Evolutionary conservation across 1,140 invertebrate species (phyloP).

Genomic region (Oppia nitens): DNA sequence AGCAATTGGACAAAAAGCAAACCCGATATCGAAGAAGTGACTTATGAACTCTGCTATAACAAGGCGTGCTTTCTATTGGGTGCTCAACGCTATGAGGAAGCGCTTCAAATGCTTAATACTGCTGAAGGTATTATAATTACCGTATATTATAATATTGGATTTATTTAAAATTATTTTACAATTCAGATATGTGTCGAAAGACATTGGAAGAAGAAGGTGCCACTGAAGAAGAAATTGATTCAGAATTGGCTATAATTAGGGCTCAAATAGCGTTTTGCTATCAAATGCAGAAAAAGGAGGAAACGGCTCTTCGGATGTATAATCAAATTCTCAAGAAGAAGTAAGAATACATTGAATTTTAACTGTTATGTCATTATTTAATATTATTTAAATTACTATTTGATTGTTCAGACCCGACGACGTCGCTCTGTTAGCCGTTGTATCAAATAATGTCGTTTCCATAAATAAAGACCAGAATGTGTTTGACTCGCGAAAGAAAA

Average conservation of each 20-base stretch:
- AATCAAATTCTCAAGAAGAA: slow-evolving; percentile 47
- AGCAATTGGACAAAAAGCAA: slow-evolving; percentile 28
- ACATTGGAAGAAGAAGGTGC: slow-evolving; percentile 70
- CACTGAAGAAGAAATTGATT: slow-evolving; percentile 66
- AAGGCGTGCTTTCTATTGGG: slow-evolving; percentile 60
- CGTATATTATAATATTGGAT: not conserved
- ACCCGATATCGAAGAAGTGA: slow-evolving; percentile 38
- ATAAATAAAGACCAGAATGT: slow-evolving; percentile 84
- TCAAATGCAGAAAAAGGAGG: slow-evolving; percentile 45
- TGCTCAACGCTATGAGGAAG: slow-evolving; percentile 48
- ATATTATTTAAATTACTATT: slow-evolving; percentile 9
- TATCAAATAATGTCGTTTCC: slow-evolving; percentile 79
- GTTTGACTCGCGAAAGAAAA: slow-evolving; percentile 90
- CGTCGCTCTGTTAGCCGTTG: slow-evolving; percentile 64
- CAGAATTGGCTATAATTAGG: slow-evolving; percentile 71
- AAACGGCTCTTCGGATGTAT: slow-evolving; percentile 53
- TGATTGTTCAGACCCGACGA: slow-evolving; percentile 37
- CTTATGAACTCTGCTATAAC: slow-evolving; percentile 82
- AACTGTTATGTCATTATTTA: slow-evolving; percentile 1
- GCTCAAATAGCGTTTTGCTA: slow-evolving; percentile 73
- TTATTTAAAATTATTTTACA: slow-evolving; percentile 9
- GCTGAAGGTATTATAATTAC: slow-evolving; percentile 41
- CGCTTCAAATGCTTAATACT: slow-evolving; percentile 56
- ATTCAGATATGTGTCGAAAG: slow-evolving; percentile 50
- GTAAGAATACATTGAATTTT: slow-evolving; percentile 20